These are phyloP conservation scores for Pogonocherus hispidulus DNA, from an alignment of 2,888 invertebrate genomes.

Conservation along the genomic window DNA sequence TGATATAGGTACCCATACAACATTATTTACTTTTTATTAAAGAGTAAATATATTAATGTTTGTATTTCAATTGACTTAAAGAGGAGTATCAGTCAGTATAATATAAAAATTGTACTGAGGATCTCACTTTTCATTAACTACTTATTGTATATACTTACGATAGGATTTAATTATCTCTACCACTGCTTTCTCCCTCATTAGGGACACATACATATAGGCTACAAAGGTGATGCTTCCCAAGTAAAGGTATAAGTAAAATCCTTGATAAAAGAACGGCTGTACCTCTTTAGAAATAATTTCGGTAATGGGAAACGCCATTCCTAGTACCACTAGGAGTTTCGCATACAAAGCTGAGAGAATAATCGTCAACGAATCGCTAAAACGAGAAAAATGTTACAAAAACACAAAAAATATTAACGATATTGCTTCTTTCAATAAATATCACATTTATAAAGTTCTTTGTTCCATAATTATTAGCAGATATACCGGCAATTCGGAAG, in stretches of 20 bases:
- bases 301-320: conserved; percentile 96
- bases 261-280: conserved; percentile 94
- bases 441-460: no score
- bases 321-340: conserved; percentile 93
- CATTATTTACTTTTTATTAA: no score
- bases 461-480: no score
- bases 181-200: conserved; percentile 72
- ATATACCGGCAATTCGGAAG: no score
- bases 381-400: conserved; percentile 67
- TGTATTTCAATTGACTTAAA: no score
- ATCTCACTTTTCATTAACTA: no score
- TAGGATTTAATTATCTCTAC: conserved; percentile 69
- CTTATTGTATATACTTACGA: conserved; percentile 42
- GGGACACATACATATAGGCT: conserved; percentile 77
- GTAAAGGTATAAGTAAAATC: conserved; percentile 76
- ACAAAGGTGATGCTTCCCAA: conserved; percentile 79
- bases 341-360: conserved; percentile 94
- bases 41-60: no score
- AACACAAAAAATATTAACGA: no score
- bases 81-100: no score
- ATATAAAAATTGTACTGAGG: no score
- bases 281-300: conserved; percentile 95
- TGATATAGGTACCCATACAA: no score
- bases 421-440: no score
- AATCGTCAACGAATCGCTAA: conserved; percentile 89